Evolutionary conservation across 1,140 invertebrate genomes (phyloP), one percentile per base, ranked within the genome.

Genomic region (Leptinotarsa lineolata): DNA sequence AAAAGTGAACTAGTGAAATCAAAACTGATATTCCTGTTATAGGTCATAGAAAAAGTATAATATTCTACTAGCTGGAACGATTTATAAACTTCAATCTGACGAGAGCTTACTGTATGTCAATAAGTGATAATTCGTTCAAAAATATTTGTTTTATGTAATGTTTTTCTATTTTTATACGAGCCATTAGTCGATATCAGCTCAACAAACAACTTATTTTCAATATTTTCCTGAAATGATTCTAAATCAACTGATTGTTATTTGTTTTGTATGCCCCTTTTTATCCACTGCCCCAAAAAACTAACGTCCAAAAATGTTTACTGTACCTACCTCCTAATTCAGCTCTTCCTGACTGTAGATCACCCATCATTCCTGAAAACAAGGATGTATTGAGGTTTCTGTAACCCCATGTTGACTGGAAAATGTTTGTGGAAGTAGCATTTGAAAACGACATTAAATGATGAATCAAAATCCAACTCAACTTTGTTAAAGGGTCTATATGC

Each of bases 361-460:
- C 89, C 13, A 87, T 88, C 88, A 91, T 89, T 2, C 89, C 89
- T 75, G 77, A 88, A 87, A 88, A 90, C 2, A 86, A 81, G n/a
- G 61, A 63, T 2, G 77, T 77, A 16, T 70, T 75, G 22, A 24
- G 18, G 45, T 77, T 76, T 60, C 65, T 74, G 63, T 79, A 79
- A 6, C 90, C 89, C 89, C 90, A 91, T 0, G 83, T 86, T 21
- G 21, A 5, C 21, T 46, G 61, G 16, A 80, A 66, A 11, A 75
- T 72, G 21, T 71, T 70, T n/a, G 45, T 18, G 18, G 86, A 84
- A 75, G 84, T 86, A 8, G 86, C 88, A 74, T 90, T 90, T 30
- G 89, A 79, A 69, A 85, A 86, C 46, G 87, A 84, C 4, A 86
- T 75, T 13, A 90, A 77, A 76, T 88, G 83, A 74, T 87, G 81